Conservation (phyloP, 2,113 vertebrate genomes). For the Onychorhynchus coronatus region DNA sequence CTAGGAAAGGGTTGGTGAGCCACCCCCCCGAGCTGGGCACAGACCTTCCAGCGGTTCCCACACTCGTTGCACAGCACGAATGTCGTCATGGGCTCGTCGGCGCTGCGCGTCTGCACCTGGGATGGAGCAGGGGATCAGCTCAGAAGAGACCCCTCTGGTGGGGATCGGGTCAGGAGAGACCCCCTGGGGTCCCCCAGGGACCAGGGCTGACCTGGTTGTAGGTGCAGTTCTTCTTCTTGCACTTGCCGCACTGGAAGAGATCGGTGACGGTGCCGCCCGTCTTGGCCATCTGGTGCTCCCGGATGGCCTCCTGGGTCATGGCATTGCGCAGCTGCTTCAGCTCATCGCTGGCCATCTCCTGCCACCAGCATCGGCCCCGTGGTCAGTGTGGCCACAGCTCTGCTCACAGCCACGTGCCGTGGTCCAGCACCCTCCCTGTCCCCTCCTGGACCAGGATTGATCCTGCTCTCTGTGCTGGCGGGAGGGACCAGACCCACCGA, state of each 20-base stretch:
- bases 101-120: constrained; percentile 94
- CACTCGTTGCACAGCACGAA: constrained; percentile 98
- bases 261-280: constrained; percentile 90
- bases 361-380: neutral
- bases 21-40: neutral
- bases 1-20: neutral
- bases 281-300: constrained; percentile 99
- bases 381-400: neutral
- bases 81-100: constrained; percentile 98
- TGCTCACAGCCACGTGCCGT: rapidly evolving
- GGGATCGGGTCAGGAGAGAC: rapidly evolving
- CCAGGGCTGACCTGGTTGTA: constrained; percentile 83
- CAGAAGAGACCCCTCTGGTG: rapidly evolving
- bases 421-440: neutral
- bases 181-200: neutral
- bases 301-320: constrained; percentile 95
- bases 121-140: neutral
- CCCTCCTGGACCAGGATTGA: neutral
- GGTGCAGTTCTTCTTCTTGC: constrained; percentile 96
- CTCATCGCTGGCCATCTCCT: constrained; percentile 99
- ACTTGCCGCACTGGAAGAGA: constrained; percentile 94
- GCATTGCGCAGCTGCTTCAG: constrained; percentile 88
- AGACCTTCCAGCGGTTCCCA: constrained; percentile 98
- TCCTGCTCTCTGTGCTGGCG: neutral
- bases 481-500: neutral